A percentile compares a stretch with the other conserved stretches of the same genome.
phyloP scores from a whole-genome alignment of 1,140 invertebrate genomes.

The Phymorhynchus buccinoides region DNA sequence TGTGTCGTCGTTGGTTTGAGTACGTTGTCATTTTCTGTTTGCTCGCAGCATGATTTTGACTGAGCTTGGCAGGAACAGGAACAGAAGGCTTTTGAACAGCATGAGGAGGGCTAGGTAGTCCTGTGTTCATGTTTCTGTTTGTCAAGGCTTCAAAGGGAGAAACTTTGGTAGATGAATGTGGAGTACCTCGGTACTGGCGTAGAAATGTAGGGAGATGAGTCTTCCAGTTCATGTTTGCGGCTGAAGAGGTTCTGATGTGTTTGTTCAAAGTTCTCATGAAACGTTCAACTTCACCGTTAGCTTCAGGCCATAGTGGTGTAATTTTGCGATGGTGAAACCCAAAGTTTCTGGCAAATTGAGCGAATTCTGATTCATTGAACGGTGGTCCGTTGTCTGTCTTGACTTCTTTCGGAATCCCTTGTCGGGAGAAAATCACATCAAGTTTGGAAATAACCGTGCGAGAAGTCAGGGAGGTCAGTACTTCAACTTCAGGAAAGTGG shows the following conservation, averaged over 20 bases:
- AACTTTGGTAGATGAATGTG: constrained; percentile 35
- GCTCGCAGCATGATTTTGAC: no score
- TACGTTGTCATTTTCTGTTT: no score
- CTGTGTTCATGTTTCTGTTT: not conserved
- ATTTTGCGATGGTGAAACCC: constrained; percentile 51
- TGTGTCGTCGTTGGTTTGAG: no score
- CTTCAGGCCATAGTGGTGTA: constrained; percentile 48
- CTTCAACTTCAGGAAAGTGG: constrained; percentile 56
- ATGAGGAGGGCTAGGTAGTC: not conserved
- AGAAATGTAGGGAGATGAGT: constrained; percentile 41
- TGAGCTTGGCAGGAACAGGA: no score
- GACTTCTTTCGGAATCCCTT: constrained; percentile 38
- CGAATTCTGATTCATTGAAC: constrained; percentile 41
- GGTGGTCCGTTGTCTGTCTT: constrained; percentile 53
- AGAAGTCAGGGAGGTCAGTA: constrained; percentile 48
- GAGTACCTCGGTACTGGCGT: constrained; percentile 48
- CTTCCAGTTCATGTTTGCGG: constrained; percentile 42
- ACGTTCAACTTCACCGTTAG: constrained; percentile 44
- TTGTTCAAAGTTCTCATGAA: constrained; percentile 51
- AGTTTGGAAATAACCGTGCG: constrained; percentile 43
- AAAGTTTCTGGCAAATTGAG: constrained; percentile 30
- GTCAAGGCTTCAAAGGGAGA: constrained; percentile 45
- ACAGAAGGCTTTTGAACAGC: no score
- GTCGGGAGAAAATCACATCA: constrained; percentile 45
- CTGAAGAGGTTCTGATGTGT: constrained; percentile 20